Base-by-base conservation (phyloP, 2,113 vertebrate genomes). In the Cololabis saira region DNA sequence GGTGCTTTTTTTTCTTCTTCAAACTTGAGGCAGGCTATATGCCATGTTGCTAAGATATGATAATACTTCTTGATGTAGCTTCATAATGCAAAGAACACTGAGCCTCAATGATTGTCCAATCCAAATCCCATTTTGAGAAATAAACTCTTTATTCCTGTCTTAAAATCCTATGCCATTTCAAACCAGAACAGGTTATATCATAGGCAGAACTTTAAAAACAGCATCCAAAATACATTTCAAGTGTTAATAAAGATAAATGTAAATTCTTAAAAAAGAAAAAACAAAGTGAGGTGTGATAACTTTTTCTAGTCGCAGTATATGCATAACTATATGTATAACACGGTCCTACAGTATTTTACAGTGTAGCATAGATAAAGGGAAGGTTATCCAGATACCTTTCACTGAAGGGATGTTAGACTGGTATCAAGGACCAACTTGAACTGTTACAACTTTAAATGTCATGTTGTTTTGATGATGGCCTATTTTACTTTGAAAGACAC, bases 341-440 rank as follows among this genome's bases (percentile, higher is more conserved):
- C 33, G 14, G 33, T 40, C 40, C 16, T 27, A 17, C 17, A 12
- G 33, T 50, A 24, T 49, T 61, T 52, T 27, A 47, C 50, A 16
- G 48, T 15, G 5, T 43, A 3, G 41, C 24, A 27, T 30, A 19
- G 11, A 50, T 17, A 3, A 47, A 27, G 22, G 12, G 1, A 68
- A 61, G 41, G 1, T 24, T 13, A 50, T 11, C 43, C 5, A 9
- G 22, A 41, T 19, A 12, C 50, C 19, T 22, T 17, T 18, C 33
- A 11, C n/a, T 52, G 15, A 22, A 63, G 52, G 48, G 57, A 52
- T 49, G 5, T 55, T 14, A 22, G 22, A 37, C 33, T 37, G 33
- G 33, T 37, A 53, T 73, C 45, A 24, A 40, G 47, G 47, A 78
- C 66, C 47, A 60, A 70, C 50, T 61, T 71, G 12, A 51, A 61